Evolutionary conservation across 2,113 vertebrate species (phyloP), one percentile per base, ranked within the genome.

Genomic region (Calidris pygmaea): DNA sequence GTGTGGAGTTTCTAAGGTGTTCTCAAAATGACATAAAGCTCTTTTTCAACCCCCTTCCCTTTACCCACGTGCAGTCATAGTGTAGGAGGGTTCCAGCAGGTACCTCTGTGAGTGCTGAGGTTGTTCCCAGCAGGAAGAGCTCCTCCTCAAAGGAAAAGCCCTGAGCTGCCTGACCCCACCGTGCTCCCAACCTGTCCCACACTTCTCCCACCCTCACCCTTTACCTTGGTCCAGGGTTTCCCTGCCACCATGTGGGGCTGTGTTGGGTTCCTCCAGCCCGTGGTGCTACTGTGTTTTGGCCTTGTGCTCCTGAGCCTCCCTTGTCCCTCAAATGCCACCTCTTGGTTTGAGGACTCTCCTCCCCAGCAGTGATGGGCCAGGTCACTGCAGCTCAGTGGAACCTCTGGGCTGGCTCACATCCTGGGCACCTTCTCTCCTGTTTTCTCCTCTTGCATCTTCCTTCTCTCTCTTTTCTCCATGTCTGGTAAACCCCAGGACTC

Each of bases 291-390:
- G 34, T 23, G n/a, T 47, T n/a, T 47, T 78, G 41, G 23, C 22
- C n/a, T 39, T 18, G 10, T 41, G 20, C 32, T 34, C 32, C 45
- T 0, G 0, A 37, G 26, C 45, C 8, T 72, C 45, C 45, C 18
- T 76, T 3, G 1, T 45, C 48, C 53, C 59, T 72, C 47, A 29
- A 0, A n/a, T 56, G 55, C n/a, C 43, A 21, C 3, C 0, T 32
- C 39, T 8, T 52, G 39, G 29, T 58, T 13, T 71, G 52, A 52
- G 43, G 65, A 0, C 67, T 23, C 35, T 70, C 22, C 24, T 77
- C 8, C 19, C 29, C 27, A 55, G 45, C 48, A 27, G 32, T 14
- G 73, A 26, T 34, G 47, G 27, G 34, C 59, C 53, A 35, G 32
- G 80, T 72, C 35, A 23, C 80, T 47, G 39, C 0, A 1, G 14